Base-by-base conservation (phyloP, 2,113 vertebrate genomes). In the Toxotes jaculatrix region DNA sequence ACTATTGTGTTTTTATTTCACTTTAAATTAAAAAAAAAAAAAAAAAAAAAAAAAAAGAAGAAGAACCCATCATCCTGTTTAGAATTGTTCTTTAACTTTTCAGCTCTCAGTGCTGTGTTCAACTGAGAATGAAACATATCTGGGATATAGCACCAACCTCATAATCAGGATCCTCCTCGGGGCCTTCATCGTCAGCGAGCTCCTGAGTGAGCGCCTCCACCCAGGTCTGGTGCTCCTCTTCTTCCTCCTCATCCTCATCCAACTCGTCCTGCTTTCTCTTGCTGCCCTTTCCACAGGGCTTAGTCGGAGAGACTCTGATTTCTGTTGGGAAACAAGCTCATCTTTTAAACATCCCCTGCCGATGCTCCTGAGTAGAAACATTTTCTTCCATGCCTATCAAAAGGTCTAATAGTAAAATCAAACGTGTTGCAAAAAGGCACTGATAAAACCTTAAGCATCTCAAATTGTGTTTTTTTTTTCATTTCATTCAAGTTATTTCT, bases 181-280 rank as follows among this genome's bases (percentile, higher is more conserved):
- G 21, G 32, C 84, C 92, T 0, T 96, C 95, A 1, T 96, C 94
- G 0, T 95, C 95, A 0, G 63, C 63, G 1, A 96, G 75, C 3
- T 96, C 95, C 65, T 90, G 87, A 55, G 66, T 88, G 42, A 97
- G 88, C 0, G 86, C 47, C 43, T 93, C 89, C 1, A 96, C 61
- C 96, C 95, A 97, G 17, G 93, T 92, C 2, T 84, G 93, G 16
- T 92, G 91, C n/a, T 95, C 92, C 12, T 91, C 92, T 9, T 93
- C 89, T 0, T 94, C 67, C 0, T 96, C 96, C 0, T 96, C 95
- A 0, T 95, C 90, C 1, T 95, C 88, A 17, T 94, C 93, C 40
- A 96, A 7, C 0, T 96, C 97, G n/a, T 96, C 96, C 62, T 94
- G 36, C 66, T 97, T 96, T 64, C 96, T 93, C 84, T 97, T 97